Evolutionary conservation across 2,797 vertebrate genomes (phyloP), one percentile per base, ranked within the genome.

Genomic region (Fratercula arctica): DNA sequence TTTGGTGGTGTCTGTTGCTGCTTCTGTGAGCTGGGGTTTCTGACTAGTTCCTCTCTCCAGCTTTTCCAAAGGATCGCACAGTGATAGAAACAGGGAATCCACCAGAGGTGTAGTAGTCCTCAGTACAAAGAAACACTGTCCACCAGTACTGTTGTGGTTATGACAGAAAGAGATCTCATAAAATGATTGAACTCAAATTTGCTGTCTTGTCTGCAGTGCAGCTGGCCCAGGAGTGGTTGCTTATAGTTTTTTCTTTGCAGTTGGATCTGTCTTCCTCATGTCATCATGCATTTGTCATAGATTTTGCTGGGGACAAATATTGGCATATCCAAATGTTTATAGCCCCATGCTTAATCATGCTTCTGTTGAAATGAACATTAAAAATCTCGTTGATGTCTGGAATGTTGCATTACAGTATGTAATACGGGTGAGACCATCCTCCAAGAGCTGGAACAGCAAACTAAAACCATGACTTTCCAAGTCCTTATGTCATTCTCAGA

Each of bases 191-290:
- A 37, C 25, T 50, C 29, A 59, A 37, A 46, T 46, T 48, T 88
- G 37, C 13, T 69, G 50, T 64, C 39, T 51, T 13, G 16, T 73
- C 45, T 85, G 16, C 26, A 28, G 10, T 56, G 23, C 50, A 77
- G 28, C 13, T 72, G 24, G 13, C 4, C 2, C 1, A 63, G 20
- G 1, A 70, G 45, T 4, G 3, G 3, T n/a, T 87, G 15, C 31
- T 90, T 23, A 43, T 6, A 19, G 16, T 15, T 73, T 53, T 53
- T 73, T 77, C n/a, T 64, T 85, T 45, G 46, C 56, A 48, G 6
- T 17, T 89, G 21, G 14, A 57, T 61, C 21, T 69, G 7, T 69
- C 33, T 60, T 67, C 35, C 15, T 50, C 11, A 8, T 20, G n/a
- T 33, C 59, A 33, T 64, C 25, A 43, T 29, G 15, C 13, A 17